These are phyloP conservation scores for Drosophila lacicola DNA, from an alignment of 2,888 invertebrate species.

Conservation along the genomic window DNA sequence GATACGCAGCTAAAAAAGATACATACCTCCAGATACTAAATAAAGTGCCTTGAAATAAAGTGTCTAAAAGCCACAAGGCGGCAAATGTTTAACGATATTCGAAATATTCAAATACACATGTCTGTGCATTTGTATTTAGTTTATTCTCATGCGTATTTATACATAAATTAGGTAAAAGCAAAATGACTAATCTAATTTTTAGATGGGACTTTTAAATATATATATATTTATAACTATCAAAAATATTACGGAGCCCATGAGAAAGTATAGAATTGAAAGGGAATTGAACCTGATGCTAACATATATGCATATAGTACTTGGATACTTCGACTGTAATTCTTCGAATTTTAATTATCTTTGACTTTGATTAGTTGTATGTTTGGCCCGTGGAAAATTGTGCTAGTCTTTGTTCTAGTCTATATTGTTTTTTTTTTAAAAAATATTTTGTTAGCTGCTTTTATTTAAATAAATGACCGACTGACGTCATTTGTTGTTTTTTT, in stretches of 20 bases:
- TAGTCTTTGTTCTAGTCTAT: constrained; percentile 15
- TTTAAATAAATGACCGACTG: constrained; percentile 65
- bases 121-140: constrained; percentile 8
- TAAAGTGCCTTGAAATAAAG: constrained; percentile 49
- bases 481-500: constrained; percentile 65
- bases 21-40: constrained; percentile 16
- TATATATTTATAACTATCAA: too few species aligned
- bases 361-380: constrained; percentile 18
- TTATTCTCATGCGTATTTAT: constrained; percentile 42
- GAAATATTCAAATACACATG: constrained; percentile 10
- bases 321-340: constrained; percentile 5
- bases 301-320: not conserved
- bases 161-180: constrained; percentile 32
- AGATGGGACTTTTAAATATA: not conserved
- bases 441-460: constrained; percentile 22
- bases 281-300: too few species aligned
- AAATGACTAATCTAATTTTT: constrained; percentile 47
- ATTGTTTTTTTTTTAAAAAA: constrained; percentile 28
- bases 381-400: constrained; percentile 37
- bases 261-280: too few species aligned
- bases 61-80: constrained; percentile 24
- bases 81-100: constrained; percentile 36
- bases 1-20: constrained; percentile 3
- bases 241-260: too few species aligned
- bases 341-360: constrained; percentile 10